phyloP scores from a whole-genome alignment of 2,888 invertebrate genomes.

The Dicycla oo region DNA sequence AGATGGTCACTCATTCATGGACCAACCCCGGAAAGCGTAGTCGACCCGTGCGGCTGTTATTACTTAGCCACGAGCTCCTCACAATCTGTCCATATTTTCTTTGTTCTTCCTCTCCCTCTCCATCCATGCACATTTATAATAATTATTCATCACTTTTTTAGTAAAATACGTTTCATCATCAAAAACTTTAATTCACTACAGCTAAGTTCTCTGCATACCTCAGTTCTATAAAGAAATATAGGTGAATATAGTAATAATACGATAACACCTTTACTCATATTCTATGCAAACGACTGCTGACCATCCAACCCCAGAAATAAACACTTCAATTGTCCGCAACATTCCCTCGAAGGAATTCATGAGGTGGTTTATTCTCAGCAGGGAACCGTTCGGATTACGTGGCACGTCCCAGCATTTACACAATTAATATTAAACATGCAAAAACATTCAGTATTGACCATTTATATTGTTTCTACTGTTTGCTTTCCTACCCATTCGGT shows the following conservation, averaged over 20 bases:
- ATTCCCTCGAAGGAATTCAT: slow-evolving; percentile 4
- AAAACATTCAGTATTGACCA: slow-evolving; percentile 58
- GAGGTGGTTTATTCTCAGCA: slow-evolving; percentile 11
- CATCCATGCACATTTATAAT: neutral
- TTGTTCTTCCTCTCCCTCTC: neutral
- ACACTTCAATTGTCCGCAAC: slow-evolving; percentile 4
- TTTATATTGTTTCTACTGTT: slow-evolving; percentile 55
- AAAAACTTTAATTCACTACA: no score
- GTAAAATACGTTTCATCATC: no score
- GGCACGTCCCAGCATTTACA: slow-evolving; percentile 28
- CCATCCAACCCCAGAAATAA: neutral
- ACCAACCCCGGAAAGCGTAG: no score
- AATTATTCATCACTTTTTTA: no score
- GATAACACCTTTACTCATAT: no score
- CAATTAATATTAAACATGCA: slow-evolving; percentile 58
- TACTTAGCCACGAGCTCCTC: no score
- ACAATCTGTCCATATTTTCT: no score
- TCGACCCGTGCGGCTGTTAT: no score
- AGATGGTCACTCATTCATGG: no score
- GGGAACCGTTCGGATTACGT: slow-evolving; percentile 1
- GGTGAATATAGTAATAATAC: no score
- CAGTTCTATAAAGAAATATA: no score
- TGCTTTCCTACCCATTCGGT: slow-evolving; percentile 50
- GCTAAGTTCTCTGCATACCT: no score
- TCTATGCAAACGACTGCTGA: neutral